These are phyloP conservation scores for Diuraphis noxia DNA, from an alignment of 1,140 invertebrate species.

Conservation along the genomic window DNA sequence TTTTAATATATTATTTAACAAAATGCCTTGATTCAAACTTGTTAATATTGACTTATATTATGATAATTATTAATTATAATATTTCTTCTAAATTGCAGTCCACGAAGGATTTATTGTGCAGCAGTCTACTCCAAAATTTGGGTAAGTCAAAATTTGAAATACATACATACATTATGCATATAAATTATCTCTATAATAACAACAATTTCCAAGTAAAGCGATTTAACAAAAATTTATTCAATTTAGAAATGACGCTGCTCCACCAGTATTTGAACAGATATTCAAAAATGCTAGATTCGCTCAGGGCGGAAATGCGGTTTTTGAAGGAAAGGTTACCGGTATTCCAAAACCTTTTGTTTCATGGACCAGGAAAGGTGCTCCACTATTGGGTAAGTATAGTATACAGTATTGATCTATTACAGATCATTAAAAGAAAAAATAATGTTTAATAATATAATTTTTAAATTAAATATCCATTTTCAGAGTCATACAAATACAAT, in stretches of 20 bases:
- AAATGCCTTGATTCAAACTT: not conserved
- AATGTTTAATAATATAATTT: not conserved
- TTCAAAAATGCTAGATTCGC: slow-evolving; percentile 91
- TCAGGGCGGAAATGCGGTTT: slow-evolving; percentile 87
- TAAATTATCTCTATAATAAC: not conserved
- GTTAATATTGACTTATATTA: not conserved
- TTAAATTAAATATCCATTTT: slow-evolving; percentile 12
- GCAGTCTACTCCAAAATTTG: slow-evolving; percentile 41
- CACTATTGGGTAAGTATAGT: slow-evolving; percentile 66
- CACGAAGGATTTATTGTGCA: slow-evolving; percentile 44
- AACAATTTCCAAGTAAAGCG: not conserved
- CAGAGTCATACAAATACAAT: slow-evolving; percentile 77
- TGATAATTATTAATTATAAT: not conserved
- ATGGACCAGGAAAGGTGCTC: slow-evolving; percentile 89
- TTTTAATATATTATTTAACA: not conserved
- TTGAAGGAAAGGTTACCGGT: slow-evolving; percentile 88
- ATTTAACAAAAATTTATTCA: not conserved
- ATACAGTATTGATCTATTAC: not conserved
- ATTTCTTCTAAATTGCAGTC: slow-evolving; percentile 30
- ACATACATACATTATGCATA: no score
- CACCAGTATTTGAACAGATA: slow-evolving; percentile 90
- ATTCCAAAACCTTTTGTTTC: slow-evolving; percentile 91
- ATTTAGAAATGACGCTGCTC: slow-evolving; percentile 59
- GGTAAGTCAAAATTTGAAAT: not conserved
- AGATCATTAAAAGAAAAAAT: not conserved